These are phyloP conservation scores for Gadus macrocephalus DNA, from an alignment of 2,113 vertebrate species.

Conservation along the genomic window DNA sequence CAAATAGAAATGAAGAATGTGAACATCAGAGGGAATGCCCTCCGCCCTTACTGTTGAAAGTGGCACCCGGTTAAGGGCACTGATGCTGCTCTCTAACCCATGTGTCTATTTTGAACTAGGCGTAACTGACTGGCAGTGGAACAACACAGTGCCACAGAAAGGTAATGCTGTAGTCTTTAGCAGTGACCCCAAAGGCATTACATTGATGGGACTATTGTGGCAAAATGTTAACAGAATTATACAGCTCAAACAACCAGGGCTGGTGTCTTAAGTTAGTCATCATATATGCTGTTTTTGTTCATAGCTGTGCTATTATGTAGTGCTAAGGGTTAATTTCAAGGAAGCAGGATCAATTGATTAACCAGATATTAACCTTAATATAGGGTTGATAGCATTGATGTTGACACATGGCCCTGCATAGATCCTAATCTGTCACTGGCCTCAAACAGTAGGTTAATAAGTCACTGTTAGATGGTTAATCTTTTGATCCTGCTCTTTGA, in stretches of 20 bases:
- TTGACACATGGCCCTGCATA: conserved; percentile 10
- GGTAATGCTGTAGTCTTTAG: conserved; percentile 64
- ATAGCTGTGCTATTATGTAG: conserved; percentile 3
- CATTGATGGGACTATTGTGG: conserved; percentile 28
- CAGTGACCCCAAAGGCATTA: conserved; percentile 25
- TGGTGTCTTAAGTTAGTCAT: conserved; percentile 16
- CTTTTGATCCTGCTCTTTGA: conserved; percentile 73
- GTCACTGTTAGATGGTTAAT: conserved; percentile 52
- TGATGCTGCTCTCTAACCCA: conserved; percentile 58
- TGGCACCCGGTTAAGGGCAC: conserved; percentile 22
- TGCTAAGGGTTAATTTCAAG: conserved; percentile 53
- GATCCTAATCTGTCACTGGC: conserved; percentile 28
- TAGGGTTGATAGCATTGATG: conserved; percentile 25
- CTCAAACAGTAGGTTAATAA: conserved; percentile 1
- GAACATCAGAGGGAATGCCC: not conserved
- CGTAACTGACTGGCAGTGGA: conserved; percentile 73
- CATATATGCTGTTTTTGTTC: not conserved
- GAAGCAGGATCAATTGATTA: conserved; percentile 67
- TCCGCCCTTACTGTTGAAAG: conserved; percentile 16
- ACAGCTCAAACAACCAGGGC: conserved; percentile 10
- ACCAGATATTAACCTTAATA: conserved; percentile 29
- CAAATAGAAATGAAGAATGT: no score
- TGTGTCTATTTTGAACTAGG: conserved; percentile 73
- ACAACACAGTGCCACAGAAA: conserved; percentile 69
- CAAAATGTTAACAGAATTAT: conserved; percentile 35